These are phyloP conservation scores for Tringa solitaria DNA, from an alignment of 2,113 vertebrate genomes.

Conservation along the genomic window DNA sequence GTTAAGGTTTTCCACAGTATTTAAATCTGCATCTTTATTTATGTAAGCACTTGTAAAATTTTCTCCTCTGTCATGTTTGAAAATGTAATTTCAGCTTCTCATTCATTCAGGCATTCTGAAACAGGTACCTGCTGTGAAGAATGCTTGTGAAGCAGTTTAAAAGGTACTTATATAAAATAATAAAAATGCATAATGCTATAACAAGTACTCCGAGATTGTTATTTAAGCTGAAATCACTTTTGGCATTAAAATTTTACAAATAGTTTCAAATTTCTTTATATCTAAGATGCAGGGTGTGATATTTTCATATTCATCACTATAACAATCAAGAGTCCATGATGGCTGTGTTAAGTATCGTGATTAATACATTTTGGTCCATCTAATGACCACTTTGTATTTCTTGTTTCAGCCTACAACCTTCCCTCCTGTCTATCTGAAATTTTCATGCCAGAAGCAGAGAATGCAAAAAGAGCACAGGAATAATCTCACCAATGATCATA, in stretches of 20 bases:
- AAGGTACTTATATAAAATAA: background rate
- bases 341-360: rapidly evolving
- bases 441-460: background rate
- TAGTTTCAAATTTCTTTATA: background rate
- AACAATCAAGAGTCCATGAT: background rate
- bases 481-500: background rate
- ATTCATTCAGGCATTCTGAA: background rate
- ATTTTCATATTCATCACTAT: background rate
- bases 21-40: background rate
- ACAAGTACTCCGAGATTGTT: background rate
- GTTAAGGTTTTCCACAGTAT: background rate
- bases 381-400: rapidly evolving
- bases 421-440: background rate
- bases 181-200: background rate
- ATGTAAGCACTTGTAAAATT: background rate
- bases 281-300: background rate
- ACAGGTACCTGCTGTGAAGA: background rate
- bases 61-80: background rate
- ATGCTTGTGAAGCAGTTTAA: background rate
- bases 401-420: background rate
- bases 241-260: background rate
- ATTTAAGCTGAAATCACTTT: background rate
- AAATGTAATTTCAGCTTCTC: background rate
- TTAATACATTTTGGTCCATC: background rate
- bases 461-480: background rate